Percentiles rank a stretch among this genome's conserved stretches.
Conservation (phyloP, 1,140 invertebrate genomes). For the Hycleus phaleratus region DNA sequence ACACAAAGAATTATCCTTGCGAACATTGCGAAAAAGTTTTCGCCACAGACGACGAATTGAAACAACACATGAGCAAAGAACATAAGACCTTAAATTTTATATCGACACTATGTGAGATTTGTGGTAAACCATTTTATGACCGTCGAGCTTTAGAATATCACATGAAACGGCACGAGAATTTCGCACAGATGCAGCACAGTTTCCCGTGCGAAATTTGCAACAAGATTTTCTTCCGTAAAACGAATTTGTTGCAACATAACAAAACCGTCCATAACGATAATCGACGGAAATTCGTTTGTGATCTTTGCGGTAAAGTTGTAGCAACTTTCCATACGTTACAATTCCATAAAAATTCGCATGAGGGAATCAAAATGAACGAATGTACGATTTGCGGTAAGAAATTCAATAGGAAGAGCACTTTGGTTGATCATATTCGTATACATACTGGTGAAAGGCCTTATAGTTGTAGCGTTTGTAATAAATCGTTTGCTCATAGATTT, state of each 20-base stretch:
- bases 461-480: slow-evolving; percentile 57
- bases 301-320: slow-evolving; percentile 30
- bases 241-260: slow-evolving; percentile 28
- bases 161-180: not conserved
- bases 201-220: slow-evolving; percentile 44
- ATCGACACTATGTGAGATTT: slow-evolving; percentile 2
- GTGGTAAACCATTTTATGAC: not conserved
- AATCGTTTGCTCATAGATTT: slow-evolving; percentile 45
- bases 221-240: slow-evolving; percentile 36
- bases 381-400: slow-evolving; percentile 32
- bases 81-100: no score
- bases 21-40: slow-evolving; percentile 29
- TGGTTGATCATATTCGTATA: slow-evolving; percentile 65
- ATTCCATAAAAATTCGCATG: slow-evolving; percentile 31
- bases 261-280: slow-evolving; percentile 22
- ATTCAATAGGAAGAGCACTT: slow-evolving; percentile 26
- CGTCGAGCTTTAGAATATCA: not conserved
- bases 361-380: slow-evolving; percentile 31
- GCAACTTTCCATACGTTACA: slow-evolving; percentile 27
- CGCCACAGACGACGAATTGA: slow-evolving; percentile 21
- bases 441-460: slow-evolving; percentile 73
- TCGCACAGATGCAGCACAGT: slow-evolving; percentile 30
- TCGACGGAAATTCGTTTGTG: slow-evolving; percentile 26
- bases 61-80: no score
- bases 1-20: slow-evolving; percentile 46